Base-by-base conservation (phyloP, 2,888 invertebrate species). In the Anodontia alba region DNA sequence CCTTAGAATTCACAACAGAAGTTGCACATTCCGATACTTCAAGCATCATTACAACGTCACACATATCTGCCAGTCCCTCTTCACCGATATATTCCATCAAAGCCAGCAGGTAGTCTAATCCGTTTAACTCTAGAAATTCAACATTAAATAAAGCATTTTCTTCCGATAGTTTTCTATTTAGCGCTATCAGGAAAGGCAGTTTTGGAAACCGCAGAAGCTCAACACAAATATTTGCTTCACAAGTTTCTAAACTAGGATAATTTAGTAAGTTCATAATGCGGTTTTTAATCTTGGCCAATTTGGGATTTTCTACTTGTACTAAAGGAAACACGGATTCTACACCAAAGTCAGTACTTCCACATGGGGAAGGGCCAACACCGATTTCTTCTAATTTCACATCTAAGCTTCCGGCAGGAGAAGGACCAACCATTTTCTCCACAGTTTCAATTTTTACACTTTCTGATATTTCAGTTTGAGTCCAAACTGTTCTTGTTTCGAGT, bases 81-180 rank as follows among this genome's bases (percentile, higher is more conserved):
- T 8, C 75, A 17, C 82, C 71, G 3, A 82, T 67, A 0, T 66
- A 51, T 20, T 80, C 82, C 74, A 85, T 80, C 26, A 78, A 26
- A 29, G 49, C 66, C 1, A 85, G 62, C 20, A 85, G 42, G 12
- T 71, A 42, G 31, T 85, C 82, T 42, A 85, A 46, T 5, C 85
- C 85, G 12, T 80, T 68, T 7, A 67, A 74, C 31, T 67, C 71
- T 10, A 85, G 72, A 46, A 85, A 85, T 26, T 70, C 72, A 54
- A 80, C 85, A 51, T 82, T 85, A 38, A 85, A 85, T n/a, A 66
- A 46, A 15, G 72, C 73, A 46, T 73, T 78, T 38, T 82, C 85
- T 23, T 46, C 20, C 26, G 78, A 70, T 15, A 85, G 62, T 54
- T 76, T 80, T 29, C 54, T 66, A 42, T 82, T 82, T 29, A 85